Evolutionary conservation across 2,113 vertebrate species (phyloP), one percentile per base, ranked within the genome.

Genomic region (Trogon surrucura): DNA sequence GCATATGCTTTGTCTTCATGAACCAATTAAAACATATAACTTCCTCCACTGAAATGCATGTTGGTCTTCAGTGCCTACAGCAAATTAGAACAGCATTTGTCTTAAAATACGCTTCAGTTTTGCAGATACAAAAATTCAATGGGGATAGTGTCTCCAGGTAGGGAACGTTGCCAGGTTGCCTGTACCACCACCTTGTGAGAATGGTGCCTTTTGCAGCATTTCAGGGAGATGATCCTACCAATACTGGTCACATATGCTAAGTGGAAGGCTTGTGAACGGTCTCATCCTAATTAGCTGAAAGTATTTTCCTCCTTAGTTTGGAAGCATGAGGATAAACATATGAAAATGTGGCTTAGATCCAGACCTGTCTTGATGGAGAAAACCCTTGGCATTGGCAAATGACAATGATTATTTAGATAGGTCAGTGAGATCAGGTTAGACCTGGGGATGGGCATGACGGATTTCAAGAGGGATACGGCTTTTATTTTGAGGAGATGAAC

Each of bases 1-100:
- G 97, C 98, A 97, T 98, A 98, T 97, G 97, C 97, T 98, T 97
- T 98, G 97, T 98, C 98, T 98, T 97, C 97, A 98, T 98, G 97
- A 97, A 96, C 97, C 97, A 98, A 97, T 98, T 98, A 98, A 98
- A 98, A 98, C 97, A 95, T 96, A 97, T 90, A 98, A 97, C 93
- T 95, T 98, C 94, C 86, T 97, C 89, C 67, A 92, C 93, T 96
- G 91, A 97, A 98, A 98, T 94, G 83, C 38, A 41, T 77, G 84
- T 97, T 97, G 97, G 97, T 92, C 97, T 97, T 97, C 84, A 85
- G 87, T 27, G 96, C 98, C 97, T 96, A 88, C 89, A 97, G 97
- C 96, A 97, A 97, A 97, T 97, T 95, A 97, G 98, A 98, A 94
- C 93, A 94, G 95, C 97, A 96, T 97, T 98, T 97, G 92, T 97